Evolutionary conservation across 2,113 vertebrate genomes (phyloP), one percentile per base, ranked within the genome.

Genomic region (Herpetotheres cachinnans): DNA sequence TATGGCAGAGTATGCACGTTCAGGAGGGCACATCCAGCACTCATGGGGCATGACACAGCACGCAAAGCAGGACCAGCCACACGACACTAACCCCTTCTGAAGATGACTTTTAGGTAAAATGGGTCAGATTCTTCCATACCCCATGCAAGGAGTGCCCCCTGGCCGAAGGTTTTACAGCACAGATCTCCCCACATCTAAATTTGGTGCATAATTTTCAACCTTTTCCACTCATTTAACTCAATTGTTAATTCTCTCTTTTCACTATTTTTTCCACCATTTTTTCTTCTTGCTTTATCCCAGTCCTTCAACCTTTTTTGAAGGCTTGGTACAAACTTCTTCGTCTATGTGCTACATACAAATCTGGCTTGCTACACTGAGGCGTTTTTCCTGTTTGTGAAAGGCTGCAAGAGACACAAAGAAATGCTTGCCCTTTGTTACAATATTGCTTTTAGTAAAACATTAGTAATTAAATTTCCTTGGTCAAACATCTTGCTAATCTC

Each of bases 1-100:
- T 2, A 7, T 4, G 55, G 4, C 8, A 16, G 34, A 13, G 40
- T 0, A 3, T 2, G 16, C 21, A 19, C 6, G 1, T 1, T 24
- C 22, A 10, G 36, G n/a, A 62, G 55, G 27, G 40, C 47, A 20
- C 54, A 5, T 8, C 36, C 84, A 52, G 56, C 10, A 1, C 69
- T n/a, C 36, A 2, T 22, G 10, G 34, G 17, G 21, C 36, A n/a
- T 1, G 13, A 19, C 38, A 46, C 59, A 38, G 50, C 27, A 42
- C 47, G 40, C 50, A 30, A 30, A 47, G 40, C 59, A 26, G 47
- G 36, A 36, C 42, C 4, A 1, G 38, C 49, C 34, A 13, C 36
- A 16, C 2, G 0, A 11, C 32, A 20, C 22, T 24, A 11, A 21
- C 18, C 40, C 71, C 36, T 47, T 16, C 62, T 20, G 36, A 40